Evolutionary conservation across 2,797 vertebrate genomes (phyloP), one percentile per base, ranked within the genome.

Genomic region (Hypotaenidia philippensis): DNA sequence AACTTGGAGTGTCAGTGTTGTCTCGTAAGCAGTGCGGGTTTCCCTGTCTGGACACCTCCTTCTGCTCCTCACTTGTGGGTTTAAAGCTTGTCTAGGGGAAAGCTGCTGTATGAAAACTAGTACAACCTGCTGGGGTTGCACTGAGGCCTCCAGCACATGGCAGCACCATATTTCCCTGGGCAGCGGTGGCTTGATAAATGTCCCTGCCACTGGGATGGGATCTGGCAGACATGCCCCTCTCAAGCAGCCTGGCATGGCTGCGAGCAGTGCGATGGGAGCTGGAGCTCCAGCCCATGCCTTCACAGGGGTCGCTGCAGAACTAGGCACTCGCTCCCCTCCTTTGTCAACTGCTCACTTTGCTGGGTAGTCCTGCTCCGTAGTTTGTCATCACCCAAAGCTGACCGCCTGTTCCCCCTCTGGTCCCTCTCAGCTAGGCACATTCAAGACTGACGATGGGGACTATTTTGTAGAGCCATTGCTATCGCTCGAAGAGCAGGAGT

Each of bases 401-500:
- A 94, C 25, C 1, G 31, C n/a, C 63, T 57, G 17, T 89, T 61
- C 61, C 22, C 96, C 96, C 45, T 97, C 81, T 96, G 87, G 94
- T 96, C 83, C 45, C 96, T 97, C 86, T 91, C 97, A 99, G 99
- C 98, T 99, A 96, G 99, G 99, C 97, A 99, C 99, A 15, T 99
- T 99, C 98, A 99, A 98, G 97, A 99, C 99, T 98, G 98, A 99
- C 8, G 99, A 99, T 89, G 99, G 99, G 97, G 99, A 99, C 91
- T 99, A 99, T 98, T 99, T 99, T 88, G 99, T 99, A 97, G 99
- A 99, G 94, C 99, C 99, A 10, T 98, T 99, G 71, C 98, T 99
- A 61, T 99, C 98, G 3, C 95, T 98, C 31, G 98, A 99, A 96
- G 99, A 98, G 56, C 98, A 98, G 94, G 98, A 99, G 87, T 98